phyloP scores from a whole-genome alignment of 1,140 invertebrate genomes.

The Bombus picipes region DNA sequence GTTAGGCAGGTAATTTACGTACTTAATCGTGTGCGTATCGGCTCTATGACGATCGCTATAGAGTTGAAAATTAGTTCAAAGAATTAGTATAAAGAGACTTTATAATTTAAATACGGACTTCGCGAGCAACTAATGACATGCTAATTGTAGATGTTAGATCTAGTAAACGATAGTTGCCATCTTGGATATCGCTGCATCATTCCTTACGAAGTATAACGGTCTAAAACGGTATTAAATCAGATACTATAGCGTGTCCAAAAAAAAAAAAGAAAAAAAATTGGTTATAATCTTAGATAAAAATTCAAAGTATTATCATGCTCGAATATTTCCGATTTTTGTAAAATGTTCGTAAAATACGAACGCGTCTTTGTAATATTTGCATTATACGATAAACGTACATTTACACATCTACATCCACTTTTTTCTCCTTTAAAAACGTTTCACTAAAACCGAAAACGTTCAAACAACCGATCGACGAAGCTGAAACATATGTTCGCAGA shows the following conservation, averaged over 20 bases:
- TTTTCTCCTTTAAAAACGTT: neutral
- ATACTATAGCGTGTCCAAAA: neutral
- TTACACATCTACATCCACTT: no score
- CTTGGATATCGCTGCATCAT: neutral
- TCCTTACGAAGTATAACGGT: conserved; percentile 17
- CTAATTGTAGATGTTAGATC: neutral
- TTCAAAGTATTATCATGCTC: neutral
- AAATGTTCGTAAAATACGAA: neutral
- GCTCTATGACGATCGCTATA: neutral
- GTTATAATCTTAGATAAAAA: neutral
- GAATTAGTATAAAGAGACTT: neutral
- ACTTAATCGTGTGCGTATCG: no score
- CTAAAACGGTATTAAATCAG: neutral
- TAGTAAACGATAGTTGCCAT: no score
- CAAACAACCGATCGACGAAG: neutral
- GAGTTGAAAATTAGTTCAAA: neutral
- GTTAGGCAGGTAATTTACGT: no score
- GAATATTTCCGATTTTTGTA: neutral
- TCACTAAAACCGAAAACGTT: neutral
- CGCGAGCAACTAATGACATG: neutral
- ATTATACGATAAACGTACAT: no score
- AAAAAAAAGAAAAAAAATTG: neutral
- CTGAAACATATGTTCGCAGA: neutral
- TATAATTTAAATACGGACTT: neutral
- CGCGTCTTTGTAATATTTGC: no score